Evolutionary conservation across 2,113 vertebrate genomes (phyloP), one percentile per base, ranked within the genome.

Genomic region (Ovis aries): DNA sequence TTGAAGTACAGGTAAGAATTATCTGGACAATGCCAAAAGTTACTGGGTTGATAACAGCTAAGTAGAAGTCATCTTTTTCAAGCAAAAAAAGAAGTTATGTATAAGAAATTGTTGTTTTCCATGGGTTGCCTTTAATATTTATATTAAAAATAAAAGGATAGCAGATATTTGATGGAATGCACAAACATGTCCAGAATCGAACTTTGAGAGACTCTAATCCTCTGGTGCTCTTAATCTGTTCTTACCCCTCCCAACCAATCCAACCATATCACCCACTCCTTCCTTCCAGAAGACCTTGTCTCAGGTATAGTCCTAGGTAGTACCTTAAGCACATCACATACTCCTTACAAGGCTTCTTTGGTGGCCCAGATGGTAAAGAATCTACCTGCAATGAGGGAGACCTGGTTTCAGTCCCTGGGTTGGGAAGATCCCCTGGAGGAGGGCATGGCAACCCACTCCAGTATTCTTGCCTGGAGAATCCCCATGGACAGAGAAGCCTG

Each of bases 1-100:
- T 91, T 90, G 99, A 99, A 96, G 82, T 99, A 78, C 98, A 99
- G 99, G 99, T 99, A 98, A 98, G 98, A 87, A 88, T 92, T 93
- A 62, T 64, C 92, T 60, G 27, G 27, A 12, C 0, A 88, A 91
- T 21, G 48, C 60, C 85, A 50, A 25, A 89, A 88, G 67, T 88
- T 82, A 31, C 87, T 48, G 78, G 96, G 86, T 64, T 74, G 9
- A 57, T 43, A 25, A 7, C 6, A 17, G 19, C 14, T n/a, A 3
- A 4, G 12, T 4, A 45, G 48, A 80, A 33, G 53, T 23, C 25
- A 29, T 83, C 50, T 81, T 82, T 88, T 45, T 53, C 52, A 67
- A 88, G 53, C 36, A 52, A 80, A 87, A 33, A 67, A 74, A 83
- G 11, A 74, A 60, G 17, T 89, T 87, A 33, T 3, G 0, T 67